Conservation (phyloP, 2,888 invertebrate genomes). For the Microplitis manilae region DNA sequence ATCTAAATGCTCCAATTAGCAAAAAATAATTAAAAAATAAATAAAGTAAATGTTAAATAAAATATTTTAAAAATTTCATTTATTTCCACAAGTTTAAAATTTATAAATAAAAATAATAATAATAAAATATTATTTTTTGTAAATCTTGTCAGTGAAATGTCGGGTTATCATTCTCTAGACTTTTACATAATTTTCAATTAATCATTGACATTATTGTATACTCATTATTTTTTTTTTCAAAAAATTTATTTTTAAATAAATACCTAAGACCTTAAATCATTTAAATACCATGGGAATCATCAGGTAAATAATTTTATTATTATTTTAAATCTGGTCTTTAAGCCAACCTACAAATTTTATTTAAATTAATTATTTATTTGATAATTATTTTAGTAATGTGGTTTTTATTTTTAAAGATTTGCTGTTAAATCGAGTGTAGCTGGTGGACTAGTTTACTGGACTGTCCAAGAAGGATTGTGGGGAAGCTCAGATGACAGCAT, state of each 20-base stretch:
- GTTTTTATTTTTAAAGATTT: constrained; percentile 58
- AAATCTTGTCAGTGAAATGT: constrained; percentile 11
- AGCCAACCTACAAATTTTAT: not conserved
- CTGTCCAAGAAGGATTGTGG: constrained; percentile 68
- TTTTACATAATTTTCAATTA: constrained; percentile 34
- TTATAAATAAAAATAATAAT: not conserved
- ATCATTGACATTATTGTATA: not conserved
- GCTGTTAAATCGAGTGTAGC: constrained; percentile 63
- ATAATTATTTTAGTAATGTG: constrained; percentile 10
- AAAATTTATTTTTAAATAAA: not conserved
- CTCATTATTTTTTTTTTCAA: not conserved
- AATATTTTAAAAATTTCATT: not conserved
- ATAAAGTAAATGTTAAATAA: not conserved
- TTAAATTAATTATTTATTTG: constrained; percentile 11
- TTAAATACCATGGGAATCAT: constrained; percentile 16
- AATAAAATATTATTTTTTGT: not conserved
- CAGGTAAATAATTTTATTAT: not conserved
- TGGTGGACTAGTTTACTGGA: constrained; percentile 67
- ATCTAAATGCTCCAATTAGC: not conserved
- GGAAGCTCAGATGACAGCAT: constrained; percentile 65
- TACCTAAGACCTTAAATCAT: not conserved
- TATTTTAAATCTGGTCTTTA: not conserved
- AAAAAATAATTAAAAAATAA: not conserved
- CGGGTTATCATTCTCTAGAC: constrained; percentile 15
- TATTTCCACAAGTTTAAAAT: not conserved